These are phyloP conservation scores for Sesia bembeciformis DNA, from an alignment of 2,888 invertebrate species.

Conservation along the genomic window DNA sequence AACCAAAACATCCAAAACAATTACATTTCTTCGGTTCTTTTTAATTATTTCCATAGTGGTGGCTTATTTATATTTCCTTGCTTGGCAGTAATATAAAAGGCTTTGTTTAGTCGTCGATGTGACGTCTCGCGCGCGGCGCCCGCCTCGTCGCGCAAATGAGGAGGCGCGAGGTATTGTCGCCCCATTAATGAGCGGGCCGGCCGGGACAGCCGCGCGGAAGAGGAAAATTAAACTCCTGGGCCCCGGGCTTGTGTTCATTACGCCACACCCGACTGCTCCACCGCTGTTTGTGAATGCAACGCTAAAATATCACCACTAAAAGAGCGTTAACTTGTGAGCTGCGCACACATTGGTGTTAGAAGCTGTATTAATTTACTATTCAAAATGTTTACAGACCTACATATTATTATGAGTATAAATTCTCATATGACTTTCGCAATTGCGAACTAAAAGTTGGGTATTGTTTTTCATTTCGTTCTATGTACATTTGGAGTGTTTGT, in stretches of 20 bases:
- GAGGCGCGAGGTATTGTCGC: constrained; percentile 66
- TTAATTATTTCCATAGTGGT: neutral
- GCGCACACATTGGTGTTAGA: constrained; percentile 30
- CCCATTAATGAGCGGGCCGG: constrained; percentile 57
- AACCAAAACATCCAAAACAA: too few species aligned
- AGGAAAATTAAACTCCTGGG: constrained; percentile 74
- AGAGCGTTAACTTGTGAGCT: constrained; percentile 16
- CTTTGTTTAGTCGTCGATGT: constrained; percentile 34
- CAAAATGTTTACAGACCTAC: neutral
- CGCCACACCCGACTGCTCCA: constrained; percentile 58
- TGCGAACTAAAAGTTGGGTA: constrained; percentile 13
- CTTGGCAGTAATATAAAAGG: constrained; percentile 5
- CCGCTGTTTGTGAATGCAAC: constrained; percentile 47
- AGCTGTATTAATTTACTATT: neutral
- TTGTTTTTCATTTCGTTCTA: constrained; percentile 56
- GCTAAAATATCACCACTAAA: constrained; percentile 37
- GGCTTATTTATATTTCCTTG: too few species aligned
- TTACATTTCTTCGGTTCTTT: too few species aligned
- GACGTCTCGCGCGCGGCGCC: constrained; percentile 11
- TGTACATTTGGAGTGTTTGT: constrained; percentile 13
- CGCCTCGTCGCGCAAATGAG: constrained; percentile 39
- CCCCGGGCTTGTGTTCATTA: constrained; percentile 64
- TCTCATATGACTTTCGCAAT: too few species aligned
- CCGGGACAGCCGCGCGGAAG: constrained; percentile 62
- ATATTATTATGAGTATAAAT: too few species aligned